Evolutionary conservation across 2,888 invertebrate genomes (phyloP), one percentile per base, ranked within the genome.

Genomic region (Syritta pipiens): DNA sequence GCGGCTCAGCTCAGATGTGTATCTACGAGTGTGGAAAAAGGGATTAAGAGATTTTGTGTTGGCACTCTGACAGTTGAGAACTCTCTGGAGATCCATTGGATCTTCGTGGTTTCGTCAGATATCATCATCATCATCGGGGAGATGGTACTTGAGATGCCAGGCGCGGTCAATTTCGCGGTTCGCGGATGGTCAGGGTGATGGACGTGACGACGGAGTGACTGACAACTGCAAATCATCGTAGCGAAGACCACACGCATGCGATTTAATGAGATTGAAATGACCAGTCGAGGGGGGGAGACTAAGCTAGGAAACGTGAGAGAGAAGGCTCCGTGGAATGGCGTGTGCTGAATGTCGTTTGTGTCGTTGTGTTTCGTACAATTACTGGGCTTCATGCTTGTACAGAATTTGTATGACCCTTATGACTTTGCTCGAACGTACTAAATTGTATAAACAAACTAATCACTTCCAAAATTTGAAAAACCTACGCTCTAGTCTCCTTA

Each of bases 1-100:
- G 14, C 30, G 17, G n/a, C n/a, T n/a, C n/a, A n/a, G 32, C 35
- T 35, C 12, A 19, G 19, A 20, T 19, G 26, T n/a, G n/a, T n/a
- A n/a, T n/a, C n/a, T 40, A 28, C 59, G 46, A 46, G 17, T 24
- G 28, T 30, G 51, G 19, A 30, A 14, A 49, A 49, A 49, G 55
- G 74, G 57, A 79, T 79, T 79, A 79, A 79, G 68, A 74, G 74
- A 74, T 74, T 74, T 74, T 37, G 44, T 63, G 60, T 72, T 65
- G 71, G 55, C 69, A 57, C 68, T 48, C 26, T 68, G 75, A 62
- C 60, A 76, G 62, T 44, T 48, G 65, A 65, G 48, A 65, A 42
- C 44, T 44, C 30, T 20, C 44, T 32, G 30, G 12, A n/a, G n/a
- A 44, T 44, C 30, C 30, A 57, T 30, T 42, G 44, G 44, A 59